Evolutionary conservation across 2,113 vertebrate genomes (phyloP), one percentile per base, ranked within the genome.

Genomic region (Sakesphorus luctuosus): DNA sequence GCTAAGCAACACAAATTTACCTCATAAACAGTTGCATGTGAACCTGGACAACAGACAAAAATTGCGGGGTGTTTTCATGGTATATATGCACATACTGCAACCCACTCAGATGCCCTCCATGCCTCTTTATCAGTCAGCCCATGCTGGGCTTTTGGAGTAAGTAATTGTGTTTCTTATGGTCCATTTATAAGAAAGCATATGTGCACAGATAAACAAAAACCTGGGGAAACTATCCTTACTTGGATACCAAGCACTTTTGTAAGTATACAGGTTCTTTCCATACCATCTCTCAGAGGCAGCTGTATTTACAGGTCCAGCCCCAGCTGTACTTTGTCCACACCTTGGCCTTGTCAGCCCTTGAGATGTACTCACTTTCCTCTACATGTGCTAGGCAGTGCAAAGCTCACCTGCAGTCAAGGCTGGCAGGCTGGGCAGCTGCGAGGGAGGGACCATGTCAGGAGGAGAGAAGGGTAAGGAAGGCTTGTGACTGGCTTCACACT

Each of bases 1-100:
- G 61, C 86, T 90, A 86, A 94, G 61, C 80, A 94, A 77, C 38
- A 13, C 50, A 80, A 74, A 76, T 80, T 80, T 88, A 43, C 38
- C 50, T 74, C 38, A 63, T 25, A 69, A 89, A 66, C 4, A 77
- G n/a, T 56, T 84, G 20, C 38, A 10, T 18, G 58, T 47, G 36
- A 77, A 55, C 20, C 15, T 81, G 33, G 61, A 84, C 76, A 84
- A 62, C 16, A 78, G 38, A 25, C 59, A 53, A 61, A 76, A 50
- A 36, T 13, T 11, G 10, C 7, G 10, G 4, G 10, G 8, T 50
- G 16, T 62, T 85, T 83, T 80, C 25, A 52, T 40, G n/a, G 40
- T 80, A 49, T n/a, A 21, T 55, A 19, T 10, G 24, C 20, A 56
- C 0, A 1, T 49, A 49, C 7, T 72, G 33, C n/a, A 91, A 49